Conservation (phyloP, 2,797 vertebrate species). For the Myiotriccus ornatus region DNA sequence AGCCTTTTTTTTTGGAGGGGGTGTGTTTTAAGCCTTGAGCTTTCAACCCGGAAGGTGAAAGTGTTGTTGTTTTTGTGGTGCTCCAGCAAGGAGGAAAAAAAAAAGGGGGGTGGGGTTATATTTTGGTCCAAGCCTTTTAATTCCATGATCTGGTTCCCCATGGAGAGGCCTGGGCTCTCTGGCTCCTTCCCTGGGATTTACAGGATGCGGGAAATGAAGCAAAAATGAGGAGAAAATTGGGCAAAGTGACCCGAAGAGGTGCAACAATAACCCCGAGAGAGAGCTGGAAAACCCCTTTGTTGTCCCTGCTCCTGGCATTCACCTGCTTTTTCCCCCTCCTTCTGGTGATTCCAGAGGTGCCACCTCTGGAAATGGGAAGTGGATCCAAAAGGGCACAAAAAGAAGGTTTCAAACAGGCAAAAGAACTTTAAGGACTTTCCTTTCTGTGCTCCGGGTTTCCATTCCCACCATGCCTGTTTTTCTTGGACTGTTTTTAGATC, state of each 20-base stretch:
- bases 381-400: background rate
- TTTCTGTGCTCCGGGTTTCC: background rate
- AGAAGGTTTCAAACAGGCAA: background rate
- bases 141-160: background rate
- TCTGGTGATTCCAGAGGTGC: background rate
- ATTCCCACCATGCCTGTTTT: background rate
- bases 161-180: background rate
- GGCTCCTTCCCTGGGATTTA: background rate
- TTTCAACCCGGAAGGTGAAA: no score
- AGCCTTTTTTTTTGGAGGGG: background rate
- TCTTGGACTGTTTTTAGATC: background rate
- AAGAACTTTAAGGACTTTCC: background rate
- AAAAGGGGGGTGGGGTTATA: accelerated
- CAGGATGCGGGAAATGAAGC: background rate
- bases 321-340: background rate
- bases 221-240: background rate
- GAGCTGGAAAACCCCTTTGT: background rate
- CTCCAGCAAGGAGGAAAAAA: background rate
- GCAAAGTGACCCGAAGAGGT: background rate
- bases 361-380: background rate
- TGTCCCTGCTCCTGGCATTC: background rate
- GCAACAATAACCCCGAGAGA: background rate
- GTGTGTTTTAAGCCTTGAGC: no score
- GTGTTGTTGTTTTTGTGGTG: no score
- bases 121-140: background rate